A percentile compares a stretch with the other conserved stretches of the same genome.
phyloP scores from a whole-genome alignment of 2,113 vertebrate species.

The Turnix velox region DNA sequence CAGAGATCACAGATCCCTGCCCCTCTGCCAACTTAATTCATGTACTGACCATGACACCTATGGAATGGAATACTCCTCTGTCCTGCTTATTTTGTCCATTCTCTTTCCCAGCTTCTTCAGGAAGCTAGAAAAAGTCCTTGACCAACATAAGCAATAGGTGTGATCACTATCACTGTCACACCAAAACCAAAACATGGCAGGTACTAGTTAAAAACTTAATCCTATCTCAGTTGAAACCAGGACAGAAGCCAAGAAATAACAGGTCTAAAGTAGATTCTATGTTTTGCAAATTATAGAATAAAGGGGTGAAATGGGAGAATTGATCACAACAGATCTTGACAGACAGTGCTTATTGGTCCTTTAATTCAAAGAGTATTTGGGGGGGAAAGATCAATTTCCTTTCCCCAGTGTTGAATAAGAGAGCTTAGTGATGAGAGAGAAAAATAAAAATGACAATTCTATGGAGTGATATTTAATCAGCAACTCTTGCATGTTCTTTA shows the following conservation, averaged over 20 bases:
- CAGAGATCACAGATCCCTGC: background rate
- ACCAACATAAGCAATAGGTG: background rate
- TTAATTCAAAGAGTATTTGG: background rate
- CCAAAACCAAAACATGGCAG: background rate
- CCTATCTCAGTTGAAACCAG: background rate
- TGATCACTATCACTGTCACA: background rate
- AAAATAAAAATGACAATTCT: background rate
- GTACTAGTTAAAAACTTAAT: background rate
- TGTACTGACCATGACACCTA: background rate
- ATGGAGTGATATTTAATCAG: background rate
- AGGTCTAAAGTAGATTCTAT: background rate
- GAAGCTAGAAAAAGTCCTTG: background rate
- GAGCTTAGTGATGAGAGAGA: background rate
- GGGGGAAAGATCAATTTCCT: background rate
- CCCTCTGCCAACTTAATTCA: background rate
- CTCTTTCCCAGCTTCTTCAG: background rate
- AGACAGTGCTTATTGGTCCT: background rate
- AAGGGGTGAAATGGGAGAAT: background rate
- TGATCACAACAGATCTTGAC: background rate
- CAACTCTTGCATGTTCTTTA: background rate
- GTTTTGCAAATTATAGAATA: background rate
- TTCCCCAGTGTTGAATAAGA: background rate
- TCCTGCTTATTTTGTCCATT: background rate
- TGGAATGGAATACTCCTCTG: background rate
- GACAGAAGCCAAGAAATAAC: background rate